phyloP scores from a whole-genome alignment of 2,113 vertebrate species.

The Ceuthmochares aereus region DNA sequence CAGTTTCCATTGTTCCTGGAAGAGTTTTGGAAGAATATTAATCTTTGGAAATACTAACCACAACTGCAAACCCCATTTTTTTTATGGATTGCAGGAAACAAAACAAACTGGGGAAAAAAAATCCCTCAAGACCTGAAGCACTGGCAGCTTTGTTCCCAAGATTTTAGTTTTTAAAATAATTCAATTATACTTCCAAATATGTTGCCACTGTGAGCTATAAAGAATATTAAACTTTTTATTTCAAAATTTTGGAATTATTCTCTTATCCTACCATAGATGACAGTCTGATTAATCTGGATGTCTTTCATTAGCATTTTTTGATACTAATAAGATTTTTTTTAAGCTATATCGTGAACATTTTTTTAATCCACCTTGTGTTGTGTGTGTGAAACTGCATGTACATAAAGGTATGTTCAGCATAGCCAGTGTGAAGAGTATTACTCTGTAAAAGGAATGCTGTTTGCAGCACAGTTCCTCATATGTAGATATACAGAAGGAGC shows the following conservation, averaged over 20 bases:
- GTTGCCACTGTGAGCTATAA: neutral
- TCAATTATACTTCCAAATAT: neutral
- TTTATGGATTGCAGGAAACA: neutral
- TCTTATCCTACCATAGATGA: neutral
- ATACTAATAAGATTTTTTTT: neutral
- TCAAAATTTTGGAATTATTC: neutral
- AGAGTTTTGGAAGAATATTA: neutral
- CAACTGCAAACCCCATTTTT: neutral
- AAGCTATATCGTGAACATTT: neutral
- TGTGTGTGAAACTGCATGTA: neutral
- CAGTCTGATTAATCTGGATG: neutral
- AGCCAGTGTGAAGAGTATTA: neutral
- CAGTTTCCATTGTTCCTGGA: neutral
- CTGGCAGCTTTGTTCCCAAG: neutral
- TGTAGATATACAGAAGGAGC: neutral
- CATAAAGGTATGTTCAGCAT: neutral
- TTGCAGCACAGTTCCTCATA: neutral
- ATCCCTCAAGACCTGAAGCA: neutral
- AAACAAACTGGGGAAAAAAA: neutral
- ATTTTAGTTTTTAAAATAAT: neutral
- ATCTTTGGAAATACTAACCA: neutral
- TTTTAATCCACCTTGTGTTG: fast-evolving
- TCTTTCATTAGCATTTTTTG: neutral
- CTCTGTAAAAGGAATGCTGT: neutral
- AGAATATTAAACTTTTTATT: neutral